Evolutionary conservation across 2,797 vertebrate genomes (phyloP).

Genomic region (Crocodylus rhombifer): DNA sequence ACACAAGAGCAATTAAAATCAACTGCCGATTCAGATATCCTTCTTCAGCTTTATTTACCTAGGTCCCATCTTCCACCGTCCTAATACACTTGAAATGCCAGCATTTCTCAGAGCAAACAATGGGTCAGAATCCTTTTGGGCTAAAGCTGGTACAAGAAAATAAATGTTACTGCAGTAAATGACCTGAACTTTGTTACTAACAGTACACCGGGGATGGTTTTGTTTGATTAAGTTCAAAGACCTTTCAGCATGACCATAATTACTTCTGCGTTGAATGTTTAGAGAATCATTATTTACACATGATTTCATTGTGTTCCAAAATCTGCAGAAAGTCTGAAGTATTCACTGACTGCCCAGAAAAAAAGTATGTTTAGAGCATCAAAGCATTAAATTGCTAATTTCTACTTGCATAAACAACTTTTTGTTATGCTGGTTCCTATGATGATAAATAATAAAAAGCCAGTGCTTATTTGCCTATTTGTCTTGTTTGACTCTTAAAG

Average conservation of each 20-base stretch:
- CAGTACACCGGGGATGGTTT: not conserved
- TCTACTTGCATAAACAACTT: not conserved
- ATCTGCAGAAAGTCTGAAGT: not conserved
- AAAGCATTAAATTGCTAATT: constrained; percentile 19
- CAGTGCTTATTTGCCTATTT: not conserved
- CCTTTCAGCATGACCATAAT: constrained; percentile 1
- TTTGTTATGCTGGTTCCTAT: not conserved
- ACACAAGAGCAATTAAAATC: no score
- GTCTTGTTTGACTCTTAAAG: constrained; percentile 25
- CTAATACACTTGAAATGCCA: not conserved
- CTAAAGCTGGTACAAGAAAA: not conserved
- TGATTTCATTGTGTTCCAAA: not conserved
- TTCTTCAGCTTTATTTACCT: not conserved
- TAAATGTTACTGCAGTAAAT: not conserved
- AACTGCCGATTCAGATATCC: not conserved
- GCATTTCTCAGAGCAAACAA: not conserved
- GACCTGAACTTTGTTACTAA: constrained; percentile 27
- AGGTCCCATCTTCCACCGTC: not conserved
- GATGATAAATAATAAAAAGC: not conserved
- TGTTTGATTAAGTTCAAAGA: constrained; percentile 37
- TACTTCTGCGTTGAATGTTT: not conserved
- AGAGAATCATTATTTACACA: constrained; percentile 11
- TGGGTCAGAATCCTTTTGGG: not conserved
- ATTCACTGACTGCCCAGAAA: not conserved
- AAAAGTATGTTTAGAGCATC: not conserved